Evolutionary conservation across 2,797 vertebrate genomes (phyloP), one percentile per base, ranked within the genome.

Genomic region (Masticophis lateralis): DNA sequence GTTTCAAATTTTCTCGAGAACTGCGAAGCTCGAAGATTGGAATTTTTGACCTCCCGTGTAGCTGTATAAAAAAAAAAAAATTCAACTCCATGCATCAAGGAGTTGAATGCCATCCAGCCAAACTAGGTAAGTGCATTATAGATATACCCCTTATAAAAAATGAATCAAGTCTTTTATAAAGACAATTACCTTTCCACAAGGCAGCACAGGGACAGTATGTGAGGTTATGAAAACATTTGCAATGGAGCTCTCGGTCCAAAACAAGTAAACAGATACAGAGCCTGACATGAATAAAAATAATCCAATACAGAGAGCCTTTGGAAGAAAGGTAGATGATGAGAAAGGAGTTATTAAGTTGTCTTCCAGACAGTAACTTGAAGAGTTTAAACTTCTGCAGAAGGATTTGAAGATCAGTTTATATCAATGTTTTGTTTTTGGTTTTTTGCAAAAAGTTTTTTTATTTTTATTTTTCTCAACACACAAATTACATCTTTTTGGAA

Each of bases 41-140:
- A 59, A 27, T 25, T 18, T 59, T 25, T 27, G 0, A 60, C 56
- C 66, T 56, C 47, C 55, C 1, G 0, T 32, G 51, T 51, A 1
- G 60, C 27, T 55, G 0, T 66, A 4, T 90, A 66, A 53, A 86
- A 61, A 28, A 90, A 90, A 37, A 66, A 28, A 91, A 92, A 92
- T 53, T 25, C 16, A 83, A 28, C 89, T 32, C 1, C 93, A 3
- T 0, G 60, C 87, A 3, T 22, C 25, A 47, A 43, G 89, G 8
- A 79, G 89, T 2, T 88, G 92, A 92, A 91, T 87, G 94, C 91
- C 92, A 93, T 25, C 89, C 59, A 28, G 86, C 43, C 87, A 28
- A 83, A 53, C 91, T 86, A 66, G 88, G 59, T 91, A 57, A 86
- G 63, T 0, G 27, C 27, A 5, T 86, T 93, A 89, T 89, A 0